phyloP scores from a whole-genome alignment of 2,888 invertebrate genomes.

The Mimas tiliae region DNA sequence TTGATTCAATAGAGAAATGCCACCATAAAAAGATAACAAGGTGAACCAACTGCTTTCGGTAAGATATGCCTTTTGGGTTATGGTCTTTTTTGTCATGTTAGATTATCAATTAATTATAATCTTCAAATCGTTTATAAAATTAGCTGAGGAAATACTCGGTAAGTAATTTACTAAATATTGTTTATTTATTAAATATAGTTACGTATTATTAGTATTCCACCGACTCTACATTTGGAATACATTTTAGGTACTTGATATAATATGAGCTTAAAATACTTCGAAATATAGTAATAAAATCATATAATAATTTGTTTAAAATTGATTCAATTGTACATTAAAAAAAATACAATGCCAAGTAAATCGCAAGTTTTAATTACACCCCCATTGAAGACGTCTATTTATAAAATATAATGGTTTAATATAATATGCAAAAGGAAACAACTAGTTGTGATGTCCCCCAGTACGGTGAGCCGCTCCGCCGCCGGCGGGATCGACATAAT shows the following conservation, averaged over 20 bases:
- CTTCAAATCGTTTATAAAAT: neutral
- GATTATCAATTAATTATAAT: neutral
- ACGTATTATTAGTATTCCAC: too few relatives aligned
- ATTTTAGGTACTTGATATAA: too few relatives aligned
- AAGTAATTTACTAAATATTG: too few relatives aligned
- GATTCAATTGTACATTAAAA: neutral
- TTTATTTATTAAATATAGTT: too few relatives aligned
- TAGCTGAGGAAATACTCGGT: too few relatives aligned
- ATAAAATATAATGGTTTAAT: conserved; percentile 3
- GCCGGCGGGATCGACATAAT: conserved; percentile 22
- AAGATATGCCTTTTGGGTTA: neutral
- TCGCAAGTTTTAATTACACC: neutral
- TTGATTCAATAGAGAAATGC: conserved; percentile 71
- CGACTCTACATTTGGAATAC: too few relatives aligned
- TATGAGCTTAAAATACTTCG: too few relatives aligned
- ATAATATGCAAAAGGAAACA: conserved; percentile 11
- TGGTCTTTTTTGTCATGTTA: conserved; percentile 8
- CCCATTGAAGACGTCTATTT: neutral
- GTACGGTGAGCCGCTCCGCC: neutral
- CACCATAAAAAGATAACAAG: conserved; percentile 52
- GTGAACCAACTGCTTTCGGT: conserved; percentile 21
- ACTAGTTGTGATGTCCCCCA: conserved; percentile 12
- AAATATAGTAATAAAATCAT: too few relatives aligned
- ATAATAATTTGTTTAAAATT: too few relatives aligned
- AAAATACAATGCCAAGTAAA: neutral